phyloP scores from a whole-genome alignment of 2,888 invertebrate genomes.

The Orchesella flavescens region DNA sequence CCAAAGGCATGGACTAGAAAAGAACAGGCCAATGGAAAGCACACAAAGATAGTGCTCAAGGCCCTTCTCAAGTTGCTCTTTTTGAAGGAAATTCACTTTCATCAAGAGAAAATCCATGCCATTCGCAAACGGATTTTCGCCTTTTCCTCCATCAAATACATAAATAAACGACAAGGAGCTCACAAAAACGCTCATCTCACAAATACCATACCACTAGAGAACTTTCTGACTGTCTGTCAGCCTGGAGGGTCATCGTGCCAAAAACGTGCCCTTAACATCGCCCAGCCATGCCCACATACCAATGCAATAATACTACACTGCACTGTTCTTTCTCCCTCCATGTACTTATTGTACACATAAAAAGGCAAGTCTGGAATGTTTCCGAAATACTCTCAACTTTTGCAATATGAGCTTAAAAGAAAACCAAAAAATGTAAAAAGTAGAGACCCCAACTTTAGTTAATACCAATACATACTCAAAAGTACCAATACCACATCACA shows the following conservation, averaged over 20 bases:
- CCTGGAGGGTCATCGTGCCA: constrained; percentile 9
- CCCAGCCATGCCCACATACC: no score
- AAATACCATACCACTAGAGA: constrained; percentile 10
- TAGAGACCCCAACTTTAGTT: no score
- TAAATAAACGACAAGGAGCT: constrained; percentile 36
- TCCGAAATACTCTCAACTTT: no score
- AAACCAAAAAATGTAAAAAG: no score
- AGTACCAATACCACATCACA: no score
- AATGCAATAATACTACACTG: no score
- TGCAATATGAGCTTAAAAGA: no score
- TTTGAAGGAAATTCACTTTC: constrained; percentile 54
- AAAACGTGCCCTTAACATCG: neutral
- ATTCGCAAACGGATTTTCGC: constrained; percentile 62
- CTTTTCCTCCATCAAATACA: constrained; percentile 44
- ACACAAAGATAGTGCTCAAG: constrained; percentile 37
- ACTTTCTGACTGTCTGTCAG: neutral
- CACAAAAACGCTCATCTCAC: neutral
- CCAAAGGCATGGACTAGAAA: constrained; percentile 1
- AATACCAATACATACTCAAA: no score
- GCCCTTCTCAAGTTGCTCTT: constrained; percentile 52
- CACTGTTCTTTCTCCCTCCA: no score
- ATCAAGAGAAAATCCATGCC: constrained; percentile 58
- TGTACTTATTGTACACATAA: neutral
- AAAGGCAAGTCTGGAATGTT: no score
- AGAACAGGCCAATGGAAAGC: constrained; percentile 8